phyloP scores from a whole-genome alignment of 2,113 vertebrate genomes.

The Gallinago undulata region DNA sequence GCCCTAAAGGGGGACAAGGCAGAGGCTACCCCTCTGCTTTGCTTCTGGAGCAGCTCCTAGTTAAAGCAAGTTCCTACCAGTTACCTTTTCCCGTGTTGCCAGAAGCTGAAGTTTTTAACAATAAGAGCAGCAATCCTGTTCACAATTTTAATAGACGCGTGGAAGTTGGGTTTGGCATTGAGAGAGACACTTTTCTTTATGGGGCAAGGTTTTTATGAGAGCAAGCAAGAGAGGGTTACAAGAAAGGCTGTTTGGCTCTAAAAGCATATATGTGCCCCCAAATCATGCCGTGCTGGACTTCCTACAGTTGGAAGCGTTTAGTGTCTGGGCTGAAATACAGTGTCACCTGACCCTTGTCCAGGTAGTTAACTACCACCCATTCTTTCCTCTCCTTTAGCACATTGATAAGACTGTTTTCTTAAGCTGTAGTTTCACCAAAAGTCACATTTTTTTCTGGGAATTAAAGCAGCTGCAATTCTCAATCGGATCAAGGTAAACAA shows the following conservation, averaged over 20 bases:
- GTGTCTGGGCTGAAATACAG: not conserved
- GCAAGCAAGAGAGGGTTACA: not conserved
- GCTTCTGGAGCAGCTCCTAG: not conserved
- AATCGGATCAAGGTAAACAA: not conserved
- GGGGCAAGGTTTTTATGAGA: not conserved
- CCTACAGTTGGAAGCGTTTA: not conserved
- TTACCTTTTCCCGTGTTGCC: not conserved
- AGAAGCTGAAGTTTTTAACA: not conserved
- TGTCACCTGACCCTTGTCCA: not conserved
- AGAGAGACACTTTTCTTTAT: not conserved
- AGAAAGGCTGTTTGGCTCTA: not conserved
- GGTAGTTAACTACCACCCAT: not conserved
- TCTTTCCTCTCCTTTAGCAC: not conserved
- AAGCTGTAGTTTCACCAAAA: not conserved
- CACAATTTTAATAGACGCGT: not conserved
- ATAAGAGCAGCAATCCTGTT: not conserved
- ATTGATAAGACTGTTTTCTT: not conserved
- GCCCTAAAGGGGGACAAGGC: not conserved
- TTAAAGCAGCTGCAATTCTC: not conserved
- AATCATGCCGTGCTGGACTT: not conserved
- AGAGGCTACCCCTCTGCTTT: not conserved
- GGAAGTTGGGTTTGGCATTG: not conserved
- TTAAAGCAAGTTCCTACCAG: not conserved
- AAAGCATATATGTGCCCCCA: not conserved
- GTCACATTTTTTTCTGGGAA: not conserved